These are phyloP conservation scores for Tinea pellionella DNA, from an alignment of 2,888 invertebrate species.

Conservation along the genomic window DNA sequence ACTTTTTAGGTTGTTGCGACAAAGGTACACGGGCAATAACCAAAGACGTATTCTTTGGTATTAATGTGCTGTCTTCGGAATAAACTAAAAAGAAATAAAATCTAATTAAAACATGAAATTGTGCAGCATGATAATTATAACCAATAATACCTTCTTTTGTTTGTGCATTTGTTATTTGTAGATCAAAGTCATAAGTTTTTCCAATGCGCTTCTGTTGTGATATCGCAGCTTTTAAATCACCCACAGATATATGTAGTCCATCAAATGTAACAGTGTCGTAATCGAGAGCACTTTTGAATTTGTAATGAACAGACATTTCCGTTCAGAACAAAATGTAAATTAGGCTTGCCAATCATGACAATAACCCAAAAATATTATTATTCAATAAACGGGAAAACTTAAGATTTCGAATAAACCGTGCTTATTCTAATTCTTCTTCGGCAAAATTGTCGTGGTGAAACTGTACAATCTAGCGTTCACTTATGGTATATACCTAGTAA, in stretches of 20 bases:
- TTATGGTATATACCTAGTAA: neutral
- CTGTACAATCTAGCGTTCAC: neutral
- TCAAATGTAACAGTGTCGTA: conserved; percentile 97
- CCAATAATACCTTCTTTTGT: conserved; percentile 87
- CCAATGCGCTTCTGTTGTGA: conserved; percentile 95
- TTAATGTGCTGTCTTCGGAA: conserved; percentile 87
- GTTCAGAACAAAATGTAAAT: conserved; percentile 10
- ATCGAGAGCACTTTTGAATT: conserved; percentile 96
- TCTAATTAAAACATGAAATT: too few relatives aligned
- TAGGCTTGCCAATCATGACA: neutral
- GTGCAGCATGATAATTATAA: neutral
- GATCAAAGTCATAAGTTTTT: conserved; percentile 93
- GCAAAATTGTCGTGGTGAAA: neutral
- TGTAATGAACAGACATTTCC: conserved; percentile 96
- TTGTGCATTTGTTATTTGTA: conserved; percentile 96
- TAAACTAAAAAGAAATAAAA: conserved; percentile 75
- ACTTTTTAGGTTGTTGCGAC: conserved; percentile 80
- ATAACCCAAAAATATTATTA: neutral
- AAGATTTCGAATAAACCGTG: neutral
- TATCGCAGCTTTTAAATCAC: conserved; percentile 94
- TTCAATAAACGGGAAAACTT: neutral
- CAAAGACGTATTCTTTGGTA: conserved; percentile 97
- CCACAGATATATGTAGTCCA: conserved; percentile 95
- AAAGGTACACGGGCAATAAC: conserved; percentile 94
- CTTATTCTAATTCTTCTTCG: neutral